Evolutionary conservation across 2,888 invertebrate genomes (phyloP).

Genomic region (Ecdyonurus torrentis): DNA sequence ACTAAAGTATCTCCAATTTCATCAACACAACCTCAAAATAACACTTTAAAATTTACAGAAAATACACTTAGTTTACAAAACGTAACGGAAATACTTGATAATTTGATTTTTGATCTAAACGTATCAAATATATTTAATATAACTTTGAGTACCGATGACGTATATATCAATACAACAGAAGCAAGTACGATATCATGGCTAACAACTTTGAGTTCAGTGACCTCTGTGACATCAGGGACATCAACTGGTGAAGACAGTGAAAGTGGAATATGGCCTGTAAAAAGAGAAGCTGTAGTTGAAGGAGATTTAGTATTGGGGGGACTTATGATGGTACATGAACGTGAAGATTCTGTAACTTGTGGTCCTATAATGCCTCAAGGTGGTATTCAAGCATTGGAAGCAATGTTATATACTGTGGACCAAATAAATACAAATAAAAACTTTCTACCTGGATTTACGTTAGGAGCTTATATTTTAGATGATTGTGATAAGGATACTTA

Average conservation of each 20-base stretch:
- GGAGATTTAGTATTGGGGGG: constrained; percentile 81
- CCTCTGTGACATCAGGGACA: not conserved
- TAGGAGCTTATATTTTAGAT: constrained; percentile 80
- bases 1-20: no score
- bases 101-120: no score
- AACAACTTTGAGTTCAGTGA: not conserved
- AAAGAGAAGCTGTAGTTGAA: constrained; percentile 70
- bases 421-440: constrained; percentile 47
- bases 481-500: constrained; percentile 95
- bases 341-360: constrained; percentile 73
- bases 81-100: no score
- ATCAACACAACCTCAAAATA: no score
- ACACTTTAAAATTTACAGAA: no score
- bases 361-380: constrained; percentile 92
- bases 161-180: no score
- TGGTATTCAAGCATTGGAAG: constrained; percentile 73
- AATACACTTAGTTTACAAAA: no score
- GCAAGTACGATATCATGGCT: not conserved
- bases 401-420: constrained; percentile 83
- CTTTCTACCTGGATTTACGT: constrained; percentile 55
- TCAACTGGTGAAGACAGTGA: constrained; percentile 20
- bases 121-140: no score
- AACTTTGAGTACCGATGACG: no score
- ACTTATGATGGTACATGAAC: constrained; percentile 88
- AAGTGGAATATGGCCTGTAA: constrained; percentile 50